Conservation (phyloP, 1,140 invertebrate genomes). For the Drosophila tsacasi region DNA sequence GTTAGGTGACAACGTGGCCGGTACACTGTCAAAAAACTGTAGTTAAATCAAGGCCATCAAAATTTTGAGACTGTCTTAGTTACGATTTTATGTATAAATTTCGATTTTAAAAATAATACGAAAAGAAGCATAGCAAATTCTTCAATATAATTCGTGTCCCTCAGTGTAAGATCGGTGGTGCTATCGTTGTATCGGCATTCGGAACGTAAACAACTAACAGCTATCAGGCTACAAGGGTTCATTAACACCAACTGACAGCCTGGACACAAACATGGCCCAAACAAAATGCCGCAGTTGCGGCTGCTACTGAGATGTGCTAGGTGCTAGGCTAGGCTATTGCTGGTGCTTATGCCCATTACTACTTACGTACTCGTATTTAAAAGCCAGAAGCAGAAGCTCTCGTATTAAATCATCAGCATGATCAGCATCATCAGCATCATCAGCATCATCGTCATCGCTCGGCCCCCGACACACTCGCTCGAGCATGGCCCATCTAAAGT, state of each 20-base stretch:
- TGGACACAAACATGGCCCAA: slow-evolving; percentile 41
- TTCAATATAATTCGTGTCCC: background rate
- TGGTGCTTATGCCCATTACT: slow-evolving; percentile 20
- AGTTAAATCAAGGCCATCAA: background rate
- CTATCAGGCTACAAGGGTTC: slow-evolving; percentile 69
- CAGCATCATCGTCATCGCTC: slow-evolving; percentile 2
- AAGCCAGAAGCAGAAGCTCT: slow-evolving; percentile 21
- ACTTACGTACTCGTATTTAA: slow-evolving; percentile 20
- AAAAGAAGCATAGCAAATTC: background rate
- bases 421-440: slow-evolving; percentile 10
- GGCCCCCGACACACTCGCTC: slow-evolving; percentile 27
- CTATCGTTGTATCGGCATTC: slow-evolving; percentile 45
- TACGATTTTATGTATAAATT: background rate
- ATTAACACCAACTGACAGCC: slow-evolving; percentile 71
- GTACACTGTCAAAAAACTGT: slow-evolving; percentile 3
- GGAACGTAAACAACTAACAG: slow-evolving; percentile 72
- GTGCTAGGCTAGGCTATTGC: background rate
- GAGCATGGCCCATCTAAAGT: slow-evolving; percentile 46
- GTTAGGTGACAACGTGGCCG: slow-evolving; percentile 49
- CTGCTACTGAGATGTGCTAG: background rate
- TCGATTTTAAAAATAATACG: too few relatives aligned
- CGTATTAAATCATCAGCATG: slow-evolving; percentile 52
- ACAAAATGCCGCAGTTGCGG: slow-evolving; percentile 36
- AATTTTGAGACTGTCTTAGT: background rate
- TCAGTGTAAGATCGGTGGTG: slow-evolving; percentile 20